phyloP scores from a whole-genome alignment of 2,113 vertebrate species.

The Amblyopsis rosae region DNA sequence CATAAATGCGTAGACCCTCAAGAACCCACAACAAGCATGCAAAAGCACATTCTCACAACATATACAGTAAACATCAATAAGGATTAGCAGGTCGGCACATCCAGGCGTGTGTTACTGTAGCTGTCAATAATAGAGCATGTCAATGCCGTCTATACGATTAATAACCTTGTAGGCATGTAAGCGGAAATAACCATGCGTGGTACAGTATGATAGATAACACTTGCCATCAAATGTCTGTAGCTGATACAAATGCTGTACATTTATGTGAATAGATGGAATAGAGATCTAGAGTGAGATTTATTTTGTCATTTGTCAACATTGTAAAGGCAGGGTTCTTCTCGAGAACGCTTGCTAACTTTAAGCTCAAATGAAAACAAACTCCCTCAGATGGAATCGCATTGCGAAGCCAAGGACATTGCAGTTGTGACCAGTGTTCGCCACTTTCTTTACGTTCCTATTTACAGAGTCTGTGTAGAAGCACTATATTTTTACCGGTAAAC shows the following conservation, averaged over 20 bases:
- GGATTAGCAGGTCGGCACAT: conserved; percentile 16
- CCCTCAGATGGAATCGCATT: no score
- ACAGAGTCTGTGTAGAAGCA: no score
- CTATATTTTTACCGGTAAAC: no score
- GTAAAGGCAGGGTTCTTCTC: no score
- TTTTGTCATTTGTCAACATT: conserved; percentile 18
- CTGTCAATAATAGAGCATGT: conserved; percentile 19
- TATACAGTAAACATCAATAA: conserved; percentile 4
- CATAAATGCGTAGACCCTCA: conserved; percentile 4
- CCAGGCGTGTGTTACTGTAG: not conserved
- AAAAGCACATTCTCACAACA: not conserved
- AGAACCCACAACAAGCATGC: not conserved
- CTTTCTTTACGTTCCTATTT: no score
- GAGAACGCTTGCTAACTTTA: no score
- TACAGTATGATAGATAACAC: not conserved
- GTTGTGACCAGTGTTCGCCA: no score
- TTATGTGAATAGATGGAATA: not conserved
- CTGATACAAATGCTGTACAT: conserved; percentile 8
- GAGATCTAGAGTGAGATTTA: not conserved
- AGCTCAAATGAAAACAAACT: no score
- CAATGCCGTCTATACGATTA: conserved; percentile 18
- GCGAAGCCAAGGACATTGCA: no score
- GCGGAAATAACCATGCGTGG: conserved; percentile 14
- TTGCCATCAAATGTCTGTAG: not conserved
- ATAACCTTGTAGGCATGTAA: no score